Percentiles rank a stretch among this genome's conserved stretches.
Evolutionary conservation across 1,140 invertebrate genomes (phyloP).

Genomic region (Cydia strobilella): DNA sequence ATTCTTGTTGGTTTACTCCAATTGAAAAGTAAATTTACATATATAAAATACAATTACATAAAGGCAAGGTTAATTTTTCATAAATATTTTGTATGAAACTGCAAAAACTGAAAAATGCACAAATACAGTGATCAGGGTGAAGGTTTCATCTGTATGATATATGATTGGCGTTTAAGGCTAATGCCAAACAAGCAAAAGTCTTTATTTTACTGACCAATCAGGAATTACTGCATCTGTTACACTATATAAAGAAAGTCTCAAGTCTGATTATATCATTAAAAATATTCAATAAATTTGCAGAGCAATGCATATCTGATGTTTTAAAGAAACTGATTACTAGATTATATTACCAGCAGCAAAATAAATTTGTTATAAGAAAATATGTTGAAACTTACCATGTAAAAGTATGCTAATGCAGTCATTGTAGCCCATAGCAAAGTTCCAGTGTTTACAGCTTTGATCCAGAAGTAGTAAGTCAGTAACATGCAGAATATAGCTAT

Average conservation of each 20-base stretch:
- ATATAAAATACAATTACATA: neutral
- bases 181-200: neutral
- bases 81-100: conserved; percentile 58
- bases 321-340: too few relatives aligned
- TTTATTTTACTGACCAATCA: conserved; percentile 25
- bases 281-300: too few relatives aligned
- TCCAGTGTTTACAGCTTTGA: conserved; percentile 98
- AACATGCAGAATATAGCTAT: conserved; percentile 99
- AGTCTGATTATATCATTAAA: too few relatives aligned
- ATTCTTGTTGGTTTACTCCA: too few relatives aligned
- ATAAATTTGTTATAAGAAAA: neutral
- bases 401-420: conserved; percentile 97
- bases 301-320: too few relatives aligned
- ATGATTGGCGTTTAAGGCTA: conserved; percentile 52
- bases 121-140: conserved; percentile 55
- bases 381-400: conserved; percentile 90
- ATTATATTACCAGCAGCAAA: neutral
- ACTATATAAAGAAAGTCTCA: too few relatives aligned
- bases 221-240: neutral
- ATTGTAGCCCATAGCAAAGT: conserved; percentile 95
- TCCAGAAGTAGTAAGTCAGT: conserved; percentile 98
- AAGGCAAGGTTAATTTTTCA: neutral
- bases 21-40: too few relatives aligned
- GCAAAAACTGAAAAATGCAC: conserved; percentile 63
- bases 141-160: conserved; percentile 65